phyloP scores from a whole-genome alignment of 2,888 invertebrate genomes.

The Epinotia bilunana region DNA sequence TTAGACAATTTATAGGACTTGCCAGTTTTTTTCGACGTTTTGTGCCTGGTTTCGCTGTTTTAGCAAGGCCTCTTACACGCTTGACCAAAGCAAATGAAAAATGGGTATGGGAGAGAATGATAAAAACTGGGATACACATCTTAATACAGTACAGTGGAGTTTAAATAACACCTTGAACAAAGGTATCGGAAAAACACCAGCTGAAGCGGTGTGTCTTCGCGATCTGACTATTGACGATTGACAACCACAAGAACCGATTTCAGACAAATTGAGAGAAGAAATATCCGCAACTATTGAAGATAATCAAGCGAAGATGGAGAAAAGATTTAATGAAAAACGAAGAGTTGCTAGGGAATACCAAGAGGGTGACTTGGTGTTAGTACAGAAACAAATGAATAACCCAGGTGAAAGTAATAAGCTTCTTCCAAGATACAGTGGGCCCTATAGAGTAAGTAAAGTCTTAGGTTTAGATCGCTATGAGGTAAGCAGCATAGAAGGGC shows the following conservation, averaged over 20 bases:
- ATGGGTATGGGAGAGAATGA: not conserved
- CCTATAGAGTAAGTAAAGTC: slow-evolving; percentile 14
- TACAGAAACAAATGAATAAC: slow-evolving; percentile 16
- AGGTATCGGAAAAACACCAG: not conserved
- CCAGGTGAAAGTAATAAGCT: slow-evolving; percentile 16
- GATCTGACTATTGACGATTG: not conserved
- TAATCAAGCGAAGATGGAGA: not conserved
- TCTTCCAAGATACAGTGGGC: slow-evolving; percentile 7
- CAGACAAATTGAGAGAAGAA: slow-evolving; percentile 1
- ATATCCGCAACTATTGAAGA: not conserved
- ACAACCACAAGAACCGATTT: not conserved
- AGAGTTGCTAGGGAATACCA: not conserved
- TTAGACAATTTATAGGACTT: no score
- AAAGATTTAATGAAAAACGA: not conserved
- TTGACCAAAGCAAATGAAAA: no score
- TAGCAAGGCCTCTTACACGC: no score
- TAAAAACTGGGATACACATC: slow-evolving; percentile 27
- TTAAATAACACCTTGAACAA: no score
- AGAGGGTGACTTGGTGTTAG: slow-evolving; percentile 2
- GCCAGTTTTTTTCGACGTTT: no score
- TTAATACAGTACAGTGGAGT: slow-evolving; percentile 32
- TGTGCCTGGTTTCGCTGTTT: no score
- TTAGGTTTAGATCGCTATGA: slow-evolving; percentile 20
- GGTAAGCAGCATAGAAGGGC: slow-evolving; percentile 27
- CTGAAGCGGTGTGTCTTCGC: slow-evolving; percentile 24